Base-by-base conservation (phyloP, 1,140 invertebrate species). In the Panagrolaimus sp. region DNA sequence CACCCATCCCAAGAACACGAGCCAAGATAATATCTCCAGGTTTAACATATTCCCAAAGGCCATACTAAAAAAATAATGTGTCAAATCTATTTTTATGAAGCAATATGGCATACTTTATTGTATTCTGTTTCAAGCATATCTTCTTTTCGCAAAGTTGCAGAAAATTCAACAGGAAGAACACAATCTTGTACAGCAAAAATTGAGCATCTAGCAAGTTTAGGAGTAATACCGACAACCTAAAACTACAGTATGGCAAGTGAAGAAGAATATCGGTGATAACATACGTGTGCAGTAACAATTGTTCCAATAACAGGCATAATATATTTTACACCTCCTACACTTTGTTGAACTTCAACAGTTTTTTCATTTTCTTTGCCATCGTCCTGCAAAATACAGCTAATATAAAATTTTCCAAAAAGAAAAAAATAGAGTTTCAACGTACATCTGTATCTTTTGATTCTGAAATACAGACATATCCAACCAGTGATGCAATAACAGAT, bases 1-100 rank as follows among this genome's bases (percentile, higher is more conserved):
- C 77, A 5, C 77, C 77, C 53, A 77, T 68, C 11, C 75, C 77
- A 45, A 77, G 23, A 16, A 77, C 77, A 20, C 75, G 69, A 9
- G 75, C 75, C 44, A 77, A 62, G 66, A 77, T 78, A 20, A 77
- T 67, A 57, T 77, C 75, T 9, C 76, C 75, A 11, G 77, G 76
- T 47, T 79, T 72, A 20, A 75, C 74, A 57, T 61, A 75, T 44
- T 76, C 67, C 38, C 73, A 72, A 13, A 75, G 16, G 63, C 67
- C 73, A 20, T 73, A 63, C 72, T 72, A 57, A 68, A 74, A 72
- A 45, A 16, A 5, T 5, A 46, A 11, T 1, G 48, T 3, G 11
- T 13, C 1, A 45, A 66, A 23, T 57, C 5, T 1, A 25, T 7
- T 11, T 16, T 20, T 25, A 57, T 11, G 27, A 57, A 51, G 48